phyloP scores from a whole-genome alignment of 1,140 invertebrate species.

The Tetramorium simillimum region DNA sequence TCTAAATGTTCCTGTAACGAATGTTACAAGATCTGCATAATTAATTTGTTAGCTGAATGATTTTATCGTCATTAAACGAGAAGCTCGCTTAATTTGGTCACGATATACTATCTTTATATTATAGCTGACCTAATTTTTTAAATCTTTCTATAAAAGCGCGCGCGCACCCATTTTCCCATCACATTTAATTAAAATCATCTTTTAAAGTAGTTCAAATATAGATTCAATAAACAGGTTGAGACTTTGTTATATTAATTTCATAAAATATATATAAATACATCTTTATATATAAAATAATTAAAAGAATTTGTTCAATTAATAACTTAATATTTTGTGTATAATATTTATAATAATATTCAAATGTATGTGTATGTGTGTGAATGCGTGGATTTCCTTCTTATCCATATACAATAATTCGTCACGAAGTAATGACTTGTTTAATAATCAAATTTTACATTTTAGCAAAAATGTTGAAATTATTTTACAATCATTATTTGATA shows the following conservation, averaged over 20 bases:
- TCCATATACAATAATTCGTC: neutral
- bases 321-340: neutral
- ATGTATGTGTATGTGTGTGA: neutral
- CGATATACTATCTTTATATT: conserved; percentile 35
- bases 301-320: neutral
- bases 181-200: conserved; percentile 40
- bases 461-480: neutral
- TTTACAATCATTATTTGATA: neutral
- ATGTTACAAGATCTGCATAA: neutral
- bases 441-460: neutral
- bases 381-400: neutral
- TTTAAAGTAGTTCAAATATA: neutral
- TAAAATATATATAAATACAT: neutral
- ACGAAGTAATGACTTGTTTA: neutral
- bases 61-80: conserved; percentile 30
- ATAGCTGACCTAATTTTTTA: conserved; percentile 34
- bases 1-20: neutral
- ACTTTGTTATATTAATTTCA: neutral
- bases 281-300: neutral
- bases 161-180: neutral
- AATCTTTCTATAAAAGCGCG: neutral
- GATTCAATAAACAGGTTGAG: neutral
- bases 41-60: conserved; percentile 24
- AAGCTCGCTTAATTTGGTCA: conserved; percentile 23
- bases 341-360: neutral